A percentile compares a stretch with the other conserved stretches of the same genome.
These are phyloP conservation scores for Neodiprion fabricii DNA, from an alignment of 1,140 invertebrate species.

Conservation along the genomic window DNA sequence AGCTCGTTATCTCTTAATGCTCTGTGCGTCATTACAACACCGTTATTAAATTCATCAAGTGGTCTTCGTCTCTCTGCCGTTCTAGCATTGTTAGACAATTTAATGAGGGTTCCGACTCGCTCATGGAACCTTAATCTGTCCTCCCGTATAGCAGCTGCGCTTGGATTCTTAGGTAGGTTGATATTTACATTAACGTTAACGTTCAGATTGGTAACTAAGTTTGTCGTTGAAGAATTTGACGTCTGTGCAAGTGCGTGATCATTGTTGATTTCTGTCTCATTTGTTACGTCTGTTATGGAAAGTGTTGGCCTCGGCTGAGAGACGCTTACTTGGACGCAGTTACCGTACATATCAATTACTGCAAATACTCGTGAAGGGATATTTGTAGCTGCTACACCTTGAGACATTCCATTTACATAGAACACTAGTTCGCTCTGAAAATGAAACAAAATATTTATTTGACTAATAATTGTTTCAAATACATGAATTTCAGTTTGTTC, in stretches of 20 bases:
- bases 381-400: slow-evolving; percentile 82
- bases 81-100: slow-evolving; percentile 82
- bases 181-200: slow-evolving; percentile 61
- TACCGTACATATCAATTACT: slow-evolving; percentile 90
- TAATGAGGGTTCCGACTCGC: slow-evolving; percentile 85
- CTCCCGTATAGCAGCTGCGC: slow-evolving; percentile 47
- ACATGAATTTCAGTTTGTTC: slow-evolving; percentile 10
- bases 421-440: slow-evolving; percentile 83
- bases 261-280: slow-evolving; percentile 54
- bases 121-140: slow-evolving; percentile 87
- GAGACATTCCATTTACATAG: slow-evolving; percentile 87
- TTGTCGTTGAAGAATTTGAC: slow-evolving; percentile 52
- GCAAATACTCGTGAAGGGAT: slow-evolving; percentile 82
- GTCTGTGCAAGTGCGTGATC: slow-evolving; percentile 49
- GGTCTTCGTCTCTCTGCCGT: slow-evolving; percentile 86
- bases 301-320: slow-evolving; percentile 48
- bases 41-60: slow-evolving; percentile 94
- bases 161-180: slow-evolving; percentile 57
- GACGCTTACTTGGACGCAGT: slow-evolving; percentile 87
- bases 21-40: slow-evolving; percentile 90
- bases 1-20: slow-evolving; percentile 87
- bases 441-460: slow-evolving; percentile 19
- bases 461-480: not conserved
- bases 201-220: slow-evolving; percentile 57
- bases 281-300: slow-evolving; percentile 39